Conservation (phyloP, 2,113 vertebrate genomes). For the Eurypyga helias region DNA sequence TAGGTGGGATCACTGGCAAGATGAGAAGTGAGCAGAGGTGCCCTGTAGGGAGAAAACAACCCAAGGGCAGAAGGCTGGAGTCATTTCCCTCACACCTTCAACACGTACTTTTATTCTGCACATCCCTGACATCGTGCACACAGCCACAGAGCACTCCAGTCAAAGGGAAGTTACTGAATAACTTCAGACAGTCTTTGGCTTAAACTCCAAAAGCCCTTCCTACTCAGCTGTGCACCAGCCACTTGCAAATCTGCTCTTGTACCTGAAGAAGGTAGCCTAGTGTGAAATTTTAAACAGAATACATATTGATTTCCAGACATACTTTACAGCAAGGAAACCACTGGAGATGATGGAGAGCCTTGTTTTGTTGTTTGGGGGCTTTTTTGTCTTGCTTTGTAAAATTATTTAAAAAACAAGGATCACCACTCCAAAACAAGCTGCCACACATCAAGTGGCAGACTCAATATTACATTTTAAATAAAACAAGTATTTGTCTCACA, state of each 20-base stretch:
- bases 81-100: neutral
- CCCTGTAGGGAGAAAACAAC: neutral
- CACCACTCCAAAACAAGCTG: neutral
- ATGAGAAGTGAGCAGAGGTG: neutral
- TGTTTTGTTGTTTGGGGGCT: neutral
- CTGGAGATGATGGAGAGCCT: neutral
- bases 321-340: neutral
- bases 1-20: accelerated
- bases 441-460: neutral
- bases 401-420: neutral
- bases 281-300: neutral
- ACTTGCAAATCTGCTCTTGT: neutral
- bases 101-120: neutral
- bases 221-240: neutral
- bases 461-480: neutral
- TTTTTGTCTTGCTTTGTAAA: neutral
- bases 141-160: neutral
- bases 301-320: neutral
- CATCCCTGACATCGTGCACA: neutral
- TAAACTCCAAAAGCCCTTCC: neutral
- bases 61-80: neutral
- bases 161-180: neutral
- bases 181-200: neutral
- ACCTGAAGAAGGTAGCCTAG: neutral
- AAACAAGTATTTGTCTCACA: neutral